Percentiles rank a stretch among this genome's conserved stretches.
These are phyloP conservation scores for Hexactinellida sp. DNA, from an alignment of 37 sponge, comb jelly and placozoan species.

Conservation along the genomic window DNA sequence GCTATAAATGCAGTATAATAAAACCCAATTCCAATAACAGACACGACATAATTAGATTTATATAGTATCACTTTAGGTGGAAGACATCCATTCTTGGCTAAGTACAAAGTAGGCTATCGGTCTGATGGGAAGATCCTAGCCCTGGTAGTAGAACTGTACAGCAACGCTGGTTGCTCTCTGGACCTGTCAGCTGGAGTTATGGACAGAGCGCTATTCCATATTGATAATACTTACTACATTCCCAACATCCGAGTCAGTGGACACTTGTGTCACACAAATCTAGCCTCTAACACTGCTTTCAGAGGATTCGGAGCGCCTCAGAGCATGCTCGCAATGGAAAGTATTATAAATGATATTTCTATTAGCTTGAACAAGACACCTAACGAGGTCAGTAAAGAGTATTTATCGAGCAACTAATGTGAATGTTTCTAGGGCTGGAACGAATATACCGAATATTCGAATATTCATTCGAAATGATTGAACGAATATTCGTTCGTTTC, in stretches of 20 bases:
- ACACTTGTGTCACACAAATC: slow-evolving; percentile 43
- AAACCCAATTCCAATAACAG: no score
- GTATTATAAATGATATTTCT: slow-evolving; percentile 34
- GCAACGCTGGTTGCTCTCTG: slow-evolving; percentile 47
- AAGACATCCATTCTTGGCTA: slow-evolving; percentile 63
- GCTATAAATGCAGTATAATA: no score
- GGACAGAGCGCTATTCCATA: slow-evolving; percentile 40
- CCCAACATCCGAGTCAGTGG: slow-evolving; percentile 37
- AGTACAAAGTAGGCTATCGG: slow-evolving; percentile 69
- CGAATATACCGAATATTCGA: no score
- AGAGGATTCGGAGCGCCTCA: slow-evolving; percentile 81
- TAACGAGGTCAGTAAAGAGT: slow-evolving; percentile 26
- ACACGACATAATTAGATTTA: no score
- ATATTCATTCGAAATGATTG: no score
- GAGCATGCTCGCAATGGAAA: slow-evolving; percentile 55
- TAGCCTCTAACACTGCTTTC: slow-evolving; percentile 76
- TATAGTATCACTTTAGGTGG: no score
- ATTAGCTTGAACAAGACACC: slow-evolving; percentile 15
- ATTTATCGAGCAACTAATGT: no score
- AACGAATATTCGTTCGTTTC: no score
- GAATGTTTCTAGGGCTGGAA: no score
- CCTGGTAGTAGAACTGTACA: slow-evolving; percentile 39
- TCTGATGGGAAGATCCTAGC: slow-evolving; percentile 46
- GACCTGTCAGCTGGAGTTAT: slow-evolving; percentile 52
- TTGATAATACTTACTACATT: slow-evolving; percentile 50